Conservation (phyloP, 1,140 invertebrate species). For the Pogonus chalceus region DNA sequence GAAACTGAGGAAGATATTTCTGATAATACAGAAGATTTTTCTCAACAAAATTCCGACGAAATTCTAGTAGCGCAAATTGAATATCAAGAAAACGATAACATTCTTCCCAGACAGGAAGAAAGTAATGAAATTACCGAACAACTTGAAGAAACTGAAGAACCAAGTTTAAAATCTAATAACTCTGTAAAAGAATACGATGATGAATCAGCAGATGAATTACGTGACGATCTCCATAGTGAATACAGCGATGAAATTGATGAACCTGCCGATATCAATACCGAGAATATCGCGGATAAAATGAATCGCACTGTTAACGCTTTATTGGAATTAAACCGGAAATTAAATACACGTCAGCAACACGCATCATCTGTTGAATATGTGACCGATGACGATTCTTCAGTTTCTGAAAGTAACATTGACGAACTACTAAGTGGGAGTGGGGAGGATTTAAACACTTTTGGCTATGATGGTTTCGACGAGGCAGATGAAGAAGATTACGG, state of each 20-base stretch:
- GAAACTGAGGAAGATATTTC: no score
- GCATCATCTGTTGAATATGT: constrained; percentile 19
- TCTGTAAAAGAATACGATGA: background rate
- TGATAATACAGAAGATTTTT: no score
- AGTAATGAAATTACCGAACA: no score
- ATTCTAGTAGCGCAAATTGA: no score
- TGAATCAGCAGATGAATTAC: background rate
- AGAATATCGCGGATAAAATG: background rate
- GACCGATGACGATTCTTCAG: constrained; percentile 38
- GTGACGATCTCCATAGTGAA: background rate
- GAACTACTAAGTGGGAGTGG: constrained; percentile 27
- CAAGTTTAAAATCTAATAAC: background rate
- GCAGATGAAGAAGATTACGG: constrained; percentile 38
- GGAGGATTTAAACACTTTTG: constrained; percentile 26
- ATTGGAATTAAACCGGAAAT: background rate
- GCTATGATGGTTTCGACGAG: constrained; percentile 17
- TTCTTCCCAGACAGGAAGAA: no score
- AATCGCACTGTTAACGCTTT: background rate
- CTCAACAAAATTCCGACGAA: no score
- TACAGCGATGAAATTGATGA: background rate
- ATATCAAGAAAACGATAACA: no score
- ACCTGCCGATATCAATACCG: background rate
- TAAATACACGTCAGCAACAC: background rate
- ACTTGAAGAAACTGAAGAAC: no score
- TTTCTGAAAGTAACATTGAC: constrained; percentile 34